These are phyloP conservation scores for Tenrec ecaudatus DNA, from an alignment of 2,113 vertebrate genomes.

Conservation along the genomic window DNA sequence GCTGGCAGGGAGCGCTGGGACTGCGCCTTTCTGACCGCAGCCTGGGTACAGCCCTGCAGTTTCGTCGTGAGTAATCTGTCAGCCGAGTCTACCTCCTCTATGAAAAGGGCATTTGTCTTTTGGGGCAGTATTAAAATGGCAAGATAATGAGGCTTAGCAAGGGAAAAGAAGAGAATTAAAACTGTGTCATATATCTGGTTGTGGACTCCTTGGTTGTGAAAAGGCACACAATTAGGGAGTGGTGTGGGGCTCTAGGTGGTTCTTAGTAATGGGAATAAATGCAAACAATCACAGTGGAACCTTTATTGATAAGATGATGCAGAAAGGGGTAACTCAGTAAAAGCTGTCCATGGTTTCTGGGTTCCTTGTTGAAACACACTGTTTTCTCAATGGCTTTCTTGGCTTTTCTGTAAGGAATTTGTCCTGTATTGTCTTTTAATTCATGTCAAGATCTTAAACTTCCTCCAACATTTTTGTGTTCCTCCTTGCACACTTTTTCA, in stretches of 20 bases:
- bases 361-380: not conserved
- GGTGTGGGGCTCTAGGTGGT: slow-evolving; percentile 67
- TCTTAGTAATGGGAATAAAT: slow-evolving; percentile 85
- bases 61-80: slow-evolving; percentile 85
- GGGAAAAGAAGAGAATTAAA: slow-evolving; percentile 55
- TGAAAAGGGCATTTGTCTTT: slow-evolving; percentile 81
- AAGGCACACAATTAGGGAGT: slow-evolving; percentile 81
- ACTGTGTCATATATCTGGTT: slow-evolving; percentile 81
- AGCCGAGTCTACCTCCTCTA: slow-evolving; percentile 73
- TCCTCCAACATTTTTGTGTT: slow-evolving; percentile 63
- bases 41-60: slow-evolving; percentile 85
- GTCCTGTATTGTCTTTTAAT: slow-evolving; percentile 46
- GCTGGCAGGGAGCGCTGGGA: slow-evolving; percentile 81
- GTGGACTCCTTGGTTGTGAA: slow-evolving; percentile 86
- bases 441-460: slow-evolving; percentile 25
- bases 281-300: slow-evolving; percentile 77
- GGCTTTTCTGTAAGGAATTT: slow-evolving; percentile 32
- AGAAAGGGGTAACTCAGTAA: not conserved
- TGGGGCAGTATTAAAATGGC: slow-evolving; percentile 71
- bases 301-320: slow-evolving; percentile 14
- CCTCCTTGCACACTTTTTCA: slow-evolving; percentile 63
- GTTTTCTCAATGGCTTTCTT: not conserved
- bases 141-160: slow-evolving; percentile 79
- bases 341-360: not conserved
- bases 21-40: slow-evolving; percentile 80